Conservation (phyloP, 2,888 invertebrate genomes). For the Thumatha senex region DNA sequence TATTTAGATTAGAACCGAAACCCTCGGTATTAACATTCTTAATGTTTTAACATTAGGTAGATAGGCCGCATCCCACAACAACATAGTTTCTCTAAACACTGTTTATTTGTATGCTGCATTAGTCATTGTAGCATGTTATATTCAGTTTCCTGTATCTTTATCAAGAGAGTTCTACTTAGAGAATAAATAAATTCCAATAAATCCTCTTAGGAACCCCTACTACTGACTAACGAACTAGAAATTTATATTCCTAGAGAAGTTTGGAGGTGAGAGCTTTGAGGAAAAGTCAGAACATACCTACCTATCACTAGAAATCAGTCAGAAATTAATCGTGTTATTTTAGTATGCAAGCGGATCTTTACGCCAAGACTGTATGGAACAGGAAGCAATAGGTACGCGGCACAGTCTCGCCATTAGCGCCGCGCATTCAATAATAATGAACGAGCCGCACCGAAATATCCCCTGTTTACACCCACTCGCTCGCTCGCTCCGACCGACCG, state of each 20-base stretch:
- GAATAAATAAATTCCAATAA: too few species aligned
- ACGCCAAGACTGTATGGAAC: neutral
- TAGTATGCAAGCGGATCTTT: too few species aligned
- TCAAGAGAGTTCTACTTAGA: too few species aligned
- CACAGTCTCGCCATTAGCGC: constrained; percentile 65
- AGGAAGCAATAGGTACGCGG: constrained; percentile 3
- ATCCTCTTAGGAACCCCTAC: too few species aligned
- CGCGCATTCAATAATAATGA: constrained; percentile 82
- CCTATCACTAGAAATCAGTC: too few species aligned
- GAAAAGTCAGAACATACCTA: too few species aligned
- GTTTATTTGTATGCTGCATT: neutral
- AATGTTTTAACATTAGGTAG: too few species aligned
- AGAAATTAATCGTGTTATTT: too few species aligned
- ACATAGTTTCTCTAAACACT: constrained; percentile 2
- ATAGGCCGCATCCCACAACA: neutral
- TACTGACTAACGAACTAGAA: too few species aligned
- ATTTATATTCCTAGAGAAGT: too few species aligned
- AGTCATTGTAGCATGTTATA: constrained; percentile 1
- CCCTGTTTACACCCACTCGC: constrained; percentile 83
- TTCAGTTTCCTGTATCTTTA: neutral
- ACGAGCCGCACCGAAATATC: constrained; percentile 82
- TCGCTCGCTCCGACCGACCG: constrained; percentile 79
- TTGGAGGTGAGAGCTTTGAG: too few species aligned
- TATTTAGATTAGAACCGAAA: neutral
- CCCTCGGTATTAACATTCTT: neutral